Evolutionary conservation across 2,797 vertebrate species (phyloP).

Genomic region (Typhlichthys subterraneus): DNA sequence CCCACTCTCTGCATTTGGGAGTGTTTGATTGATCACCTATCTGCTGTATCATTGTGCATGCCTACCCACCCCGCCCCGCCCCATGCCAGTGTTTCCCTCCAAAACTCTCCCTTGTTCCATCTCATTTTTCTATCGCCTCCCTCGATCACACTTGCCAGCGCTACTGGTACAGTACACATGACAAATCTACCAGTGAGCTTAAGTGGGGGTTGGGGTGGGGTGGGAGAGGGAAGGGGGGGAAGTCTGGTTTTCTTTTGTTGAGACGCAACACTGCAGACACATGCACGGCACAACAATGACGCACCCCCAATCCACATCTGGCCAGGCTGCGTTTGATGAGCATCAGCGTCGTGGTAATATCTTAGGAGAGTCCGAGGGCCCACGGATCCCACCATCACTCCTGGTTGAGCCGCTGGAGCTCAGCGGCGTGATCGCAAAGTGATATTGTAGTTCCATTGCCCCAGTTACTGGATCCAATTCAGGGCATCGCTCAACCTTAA

Average conservation of each 20-base stretch:
- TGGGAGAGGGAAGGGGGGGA: slow-evolving; percentile 5
- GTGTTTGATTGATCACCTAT: slow-evolving; percentile 60
- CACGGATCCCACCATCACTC: slow-evolving; percentile 26
- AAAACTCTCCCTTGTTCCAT: slow-evolving; percentile 56
- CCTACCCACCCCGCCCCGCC: slow-evolving; percentile 38
- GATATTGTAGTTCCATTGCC: slow-evolving; percentile 69
- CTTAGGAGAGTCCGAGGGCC: slow-evolving; percentile 44
- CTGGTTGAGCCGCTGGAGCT: slow-evolving; percentile 49
- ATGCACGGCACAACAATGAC: neutral
- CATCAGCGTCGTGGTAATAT: slow-evolving; percentile 39
- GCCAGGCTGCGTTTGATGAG: slow-evolving; percentile 41
- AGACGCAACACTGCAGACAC: slow-evolving; percentile 21
- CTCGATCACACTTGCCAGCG: slow-evolving; percentile 64
- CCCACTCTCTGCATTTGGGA: slow-evolving; percentile 39
- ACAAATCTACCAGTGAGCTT: slow-evolving; percentile 56
- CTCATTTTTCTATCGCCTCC: slow-evolving; percentile 49
- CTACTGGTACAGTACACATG: slow-evolving; percentile 57
- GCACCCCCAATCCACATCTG: slow-evolving; percentile 41
- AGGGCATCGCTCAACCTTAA: slow-evolving; percentile 70
- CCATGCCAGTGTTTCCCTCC: slow-evolving; percentile 22
- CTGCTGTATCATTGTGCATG: slow-evolving; percentile 49
- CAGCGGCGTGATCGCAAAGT: slow-evolving; percentile 56
- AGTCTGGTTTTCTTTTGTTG: slow-evolving; percentile 27
- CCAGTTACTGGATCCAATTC: slow-evolving; percentile 73
- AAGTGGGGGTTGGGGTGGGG: slow-evolving; percentile 11